A percentile compares a stretch with the other conserved stretches of the same genome.
Conservation (phyloP, 2,113 vertebrate genomes). For the Anolis carolinensis region DNA sequence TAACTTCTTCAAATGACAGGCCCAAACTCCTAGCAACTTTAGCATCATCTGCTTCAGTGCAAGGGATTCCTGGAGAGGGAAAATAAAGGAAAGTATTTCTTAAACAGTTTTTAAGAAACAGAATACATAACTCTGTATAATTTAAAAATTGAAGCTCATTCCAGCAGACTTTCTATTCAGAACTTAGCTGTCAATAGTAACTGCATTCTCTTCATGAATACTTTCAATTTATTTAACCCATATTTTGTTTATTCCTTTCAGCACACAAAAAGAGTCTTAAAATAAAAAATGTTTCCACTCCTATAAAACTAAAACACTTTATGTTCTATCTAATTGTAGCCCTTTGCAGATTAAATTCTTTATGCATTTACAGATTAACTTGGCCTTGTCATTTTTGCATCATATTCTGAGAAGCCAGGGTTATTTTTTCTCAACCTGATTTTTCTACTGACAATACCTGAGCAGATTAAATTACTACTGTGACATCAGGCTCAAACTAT, state of each 20-base stretch:
- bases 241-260: neutral
- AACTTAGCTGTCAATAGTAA: no score
- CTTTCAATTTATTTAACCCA: neutral
- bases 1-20: constrained; percentile 80
- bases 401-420: neutral
- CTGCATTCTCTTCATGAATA: neutral
- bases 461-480: neutral
- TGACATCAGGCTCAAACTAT: neutral
- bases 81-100: neutral
- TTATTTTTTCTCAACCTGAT: neutral
- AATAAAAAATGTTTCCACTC: neutral
- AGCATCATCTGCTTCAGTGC: constrained; percentile 80
- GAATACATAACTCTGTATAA: neutral
- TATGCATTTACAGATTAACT: neutral
- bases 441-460: neutral
- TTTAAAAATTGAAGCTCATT: neutral
- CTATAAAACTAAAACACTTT: neutral
- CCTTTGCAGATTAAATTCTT: neutral
- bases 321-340: neutral
- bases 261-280: neutral
- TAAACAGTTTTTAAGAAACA: neutral
- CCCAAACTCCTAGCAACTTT: constrained; percentile 80
- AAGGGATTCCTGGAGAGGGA: constrained; percentile 83
- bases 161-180: neutral
- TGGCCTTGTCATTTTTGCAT: neutral